A percentile compares a stretch with the other conserved stretches of the same genome.
These are phyloP conservation scores for Scyliorhinus canicula DNA, from an alignment of 2,797 vertebrate genomes.

Conservation along the genomic window DNA sequence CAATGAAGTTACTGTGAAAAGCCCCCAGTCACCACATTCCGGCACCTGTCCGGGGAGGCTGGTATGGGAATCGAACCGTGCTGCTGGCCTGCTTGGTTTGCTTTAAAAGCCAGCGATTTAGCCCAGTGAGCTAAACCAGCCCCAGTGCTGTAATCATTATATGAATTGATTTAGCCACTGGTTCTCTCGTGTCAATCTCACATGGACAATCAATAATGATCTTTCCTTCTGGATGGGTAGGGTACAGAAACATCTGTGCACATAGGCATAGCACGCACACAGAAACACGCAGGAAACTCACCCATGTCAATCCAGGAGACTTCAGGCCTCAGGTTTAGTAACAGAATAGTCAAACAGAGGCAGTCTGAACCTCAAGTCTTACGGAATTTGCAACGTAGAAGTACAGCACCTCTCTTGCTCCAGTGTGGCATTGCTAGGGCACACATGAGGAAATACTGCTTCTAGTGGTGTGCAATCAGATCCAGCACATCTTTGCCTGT, in stretches of 20 bases:
- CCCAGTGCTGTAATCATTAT: not conserved
- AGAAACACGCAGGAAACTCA: not conserved
- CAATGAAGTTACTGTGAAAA: no score
- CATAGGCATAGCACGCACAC: not conserved
- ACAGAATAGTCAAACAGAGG: not conserved
- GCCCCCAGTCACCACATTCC: no score
- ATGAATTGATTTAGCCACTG: not conserved
- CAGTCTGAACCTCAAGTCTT: not conserved
- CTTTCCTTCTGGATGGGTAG: not conserved
- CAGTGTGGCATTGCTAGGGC: not conserved
- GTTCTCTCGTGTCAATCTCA: not conserved
- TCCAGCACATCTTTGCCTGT: not conserved
- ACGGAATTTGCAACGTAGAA: not conserved
- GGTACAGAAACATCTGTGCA: not conserved
- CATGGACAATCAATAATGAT: not conserved
- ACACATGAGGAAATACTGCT: not conserved
- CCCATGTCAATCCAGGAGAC: not conserved
- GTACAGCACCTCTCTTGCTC: not conserved
- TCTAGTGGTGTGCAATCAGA: not conserved
- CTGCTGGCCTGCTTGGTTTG: no score
- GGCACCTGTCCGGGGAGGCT: no score
- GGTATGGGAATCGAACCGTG: no score
- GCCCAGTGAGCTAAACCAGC: no score
- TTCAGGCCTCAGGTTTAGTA: not conserved
- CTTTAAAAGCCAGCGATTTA: no score